Evolutionary conservation across 1,140 invertebrate genomes (phyloP), one percentile per base, ranked within the genome.

Genomic region (Zaprionus taronus): DNA sequence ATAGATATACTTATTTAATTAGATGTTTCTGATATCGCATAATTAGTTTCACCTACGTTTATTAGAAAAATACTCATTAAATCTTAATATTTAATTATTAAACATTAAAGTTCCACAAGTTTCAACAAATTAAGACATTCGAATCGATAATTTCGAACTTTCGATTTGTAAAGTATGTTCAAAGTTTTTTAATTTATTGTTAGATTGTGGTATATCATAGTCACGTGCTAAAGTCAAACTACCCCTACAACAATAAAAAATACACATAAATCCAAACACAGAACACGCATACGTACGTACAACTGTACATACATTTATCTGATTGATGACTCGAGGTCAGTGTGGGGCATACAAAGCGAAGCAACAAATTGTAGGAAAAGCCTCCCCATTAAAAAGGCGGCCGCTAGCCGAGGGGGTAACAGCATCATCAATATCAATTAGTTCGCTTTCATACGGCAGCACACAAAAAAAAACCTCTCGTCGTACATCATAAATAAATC

Each of bases 341-440:
- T 53, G 22, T 24, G n/a, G 4, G 20, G 34, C 64, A 66, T 51
- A 24, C 41, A 17, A n/a, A n/a, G 26, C 22, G 24, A 49, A 49
- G 12, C n/a, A 20, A 31, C 26, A 34, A 34, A 36, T 58, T 34
- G 56, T 58, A 58, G 56, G 28, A 47, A 47, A n/a, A 12, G 63
- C 31, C 63, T 49, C 41, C 44, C 41, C 47, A 41, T 36, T 22
- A 34, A 38, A 38, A 15, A 72, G 49, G n/a, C 5, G 28, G 26
- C 38, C 34, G 28, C 53, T 20, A n/a, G 47, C 53, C 57, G 38
- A 34, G 41, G 22, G 41, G 44, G 17, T 4, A 11, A 14, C 68
- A 56, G 47, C 67, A 71, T 83, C 84, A 87, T 87, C 84, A 87
- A 87, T 87, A 83, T 89, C 84, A 87, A 87, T 87, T 87, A 87